These are phyloP conservation scores for Cervus canadensis DNA, from an alignment of 2,113 vertebrate species.

Conservation along the genomic window DNA sequence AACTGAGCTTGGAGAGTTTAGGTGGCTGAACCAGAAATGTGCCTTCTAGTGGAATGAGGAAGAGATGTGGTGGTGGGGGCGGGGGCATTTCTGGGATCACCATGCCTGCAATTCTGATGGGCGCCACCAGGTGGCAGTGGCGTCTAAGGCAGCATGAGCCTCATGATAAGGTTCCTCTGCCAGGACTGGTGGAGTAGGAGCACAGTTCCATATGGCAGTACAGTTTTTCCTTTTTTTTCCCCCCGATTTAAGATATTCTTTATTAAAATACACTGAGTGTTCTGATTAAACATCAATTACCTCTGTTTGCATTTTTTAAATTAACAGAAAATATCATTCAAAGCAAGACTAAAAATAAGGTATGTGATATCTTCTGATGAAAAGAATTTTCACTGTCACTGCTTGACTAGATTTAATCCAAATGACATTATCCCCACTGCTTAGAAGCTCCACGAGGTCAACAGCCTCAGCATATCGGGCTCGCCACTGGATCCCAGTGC, in stretches of 20 bases:
- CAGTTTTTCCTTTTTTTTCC: neutral
- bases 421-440: neutral
- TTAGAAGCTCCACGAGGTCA: neutral
- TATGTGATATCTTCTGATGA: neutral
- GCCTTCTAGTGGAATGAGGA: too few species aligned
- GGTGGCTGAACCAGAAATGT: neutral
- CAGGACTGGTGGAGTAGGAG: neutral
- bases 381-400: neutral
- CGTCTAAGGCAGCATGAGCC: neutral
- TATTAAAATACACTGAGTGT: slow-evolving; percentile 39
- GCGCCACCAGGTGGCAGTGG: slow-evolving; percentile 43
- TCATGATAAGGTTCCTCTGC: neutral
- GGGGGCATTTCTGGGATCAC: fast-evolving
- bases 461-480: neutral
- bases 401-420: slow-evolving; percentile 1
- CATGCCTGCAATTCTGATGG: slow-evolving; percentile 53
- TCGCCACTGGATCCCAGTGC: neutral
- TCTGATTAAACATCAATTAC: slow-evolving; percentile 57
- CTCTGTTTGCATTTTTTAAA: slow-evolving; percentile 47
- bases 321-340: slow-evolving; percentile 46
- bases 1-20: neutral
- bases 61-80: neutral
- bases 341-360: slow-evolving; percentile 20
- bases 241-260: neutral
- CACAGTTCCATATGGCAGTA: neutral